A percentile compares a stretch with the other conserved stretches of the same genome.
phyloP scores from a whole-genome alignment of 2,113 vertebrate species.

The Mustelus asterias region DNA sequence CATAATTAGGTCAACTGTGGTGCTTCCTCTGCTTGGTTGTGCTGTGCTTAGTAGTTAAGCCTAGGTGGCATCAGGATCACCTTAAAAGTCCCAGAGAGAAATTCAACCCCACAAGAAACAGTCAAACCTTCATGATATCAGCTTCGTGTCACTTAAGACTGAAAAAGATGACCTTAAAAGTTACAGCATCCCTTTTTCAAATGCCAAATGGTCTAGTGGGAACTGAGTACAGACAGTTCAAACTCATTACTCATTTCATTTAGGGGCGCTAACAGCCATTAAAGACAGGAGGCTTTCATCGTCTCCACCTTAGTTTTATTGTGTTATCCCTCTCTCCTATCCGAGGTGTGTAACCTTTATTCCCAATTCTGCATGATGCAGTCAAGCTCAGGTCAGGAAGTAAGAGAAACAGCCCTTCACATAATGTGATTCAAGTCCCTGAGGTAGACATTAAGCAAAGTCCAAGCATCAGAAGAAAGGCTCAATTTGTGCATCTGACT shows the following conservation, averaged over 20 bases:
- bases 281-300: not conserved
- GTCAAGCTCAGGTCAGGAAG: not conserved
- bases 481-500: not conserved
- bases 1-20: slow-evolving; percentile 26
- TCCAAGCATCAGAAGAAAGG: not conserved
- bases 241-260: slow-evolving; percentile 21
- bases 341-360: not conserved
- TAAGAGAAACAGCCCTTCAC: too few relatives aligned
- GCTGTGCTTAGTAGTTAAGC: not conserved
- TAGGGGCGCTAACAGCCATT: not conserved
- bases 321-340: not conserved
- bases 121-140: slow-evolving; percentile 10
- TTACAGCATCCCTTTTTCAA: slow-evolving; percentile 24
- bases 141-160: not conserved
- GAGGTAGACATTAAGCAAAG: not conserved
- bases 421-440: not conserved
- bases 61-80: not conserved
- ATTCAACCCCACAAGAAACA: slow-evolving; percentile 1
- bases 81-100: not conserved
- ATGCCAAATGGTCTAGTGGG: slow-evolving; percentile 15
- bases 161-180: slow-evolving; percentile 32
- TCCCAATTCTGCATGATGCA: not conserved
- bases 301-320: not conserved
- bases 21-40: not conserved
- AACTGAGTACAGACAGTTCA: not conserved